Percentiles rank a stretch among this genome's conserved stretches.
phyloP scores from a whole-genome alignment of 2,888 invertebrate species.

The Platynereis dumerilii region DNA sequence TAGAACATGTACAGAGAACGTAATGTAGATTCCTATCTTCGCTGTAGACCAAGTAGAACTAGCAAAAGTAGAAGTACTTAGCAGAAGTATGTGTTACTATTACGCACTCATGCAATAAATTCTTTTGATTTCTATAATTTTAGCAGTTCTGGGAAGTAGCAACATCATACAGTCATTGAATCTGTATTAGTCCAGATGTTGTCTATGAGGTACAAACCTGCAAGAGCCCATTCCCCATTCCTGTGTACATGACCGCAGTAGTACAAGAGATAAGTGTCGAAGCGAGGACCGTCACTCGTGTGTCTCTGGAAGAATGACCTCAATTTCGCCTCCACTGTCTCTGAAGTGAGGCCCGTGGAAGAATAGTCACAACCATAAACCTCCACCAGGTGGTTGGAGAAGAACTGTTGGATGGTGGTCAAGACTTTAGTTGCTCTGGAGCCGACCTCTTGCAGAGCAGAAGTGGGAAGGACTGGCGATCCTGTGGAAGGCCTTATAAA shows the following conservation, averaged over 20 bases:
- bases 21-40: too few species aligned
- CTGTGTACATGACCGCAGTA: slow-evolving; percentile 60
- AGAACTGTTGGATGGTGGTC: slow-evolving; percentile 53
- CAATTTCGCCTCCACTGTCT: slow-evolving; percentile 50
- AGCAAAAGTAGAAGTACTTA: too few species aligned
- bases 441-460: slow-evolving; percentile 49
- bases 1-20: too few species aligned
- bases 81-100: too few species aligned
- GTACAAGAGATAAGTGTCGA: slow-evolving; percentile 61
- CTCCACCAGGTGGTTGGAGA: slow-evolving; percentile 60
- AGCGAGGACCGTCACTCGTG: slow-evolving; percentile 58
- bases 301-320: slow-evolving; percentile 55
- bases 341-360: slow-evolving; percentile 53
- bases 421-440: slow-evolving; percentile 50
- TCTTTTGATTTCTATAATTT: too few species aligned
- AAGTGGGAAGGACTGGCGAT: slow-evolving; percentile 45
- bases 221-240: slow-evolving; percentile 62
- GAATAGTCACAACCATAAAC: slow-evolving; percentile 61
- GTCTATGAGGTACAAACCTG: too few species aligned
- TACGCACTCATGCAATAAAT: too few species aligned
- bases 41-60: too few species aligned
- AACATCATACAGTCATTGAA: too few species aligned
- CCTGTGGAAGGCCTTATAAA: slow-evolving; percentile 9
- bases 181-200: too few species aligned
- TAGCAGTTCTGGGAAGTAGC: too few species aligned